Percentiles rank a stretch among this genome's conserved stretches.
These are phyloP conservation scores for Miltochrista miniata DNA, from an alignment of 2,888 invertebrate species.

Conservation along the genomic window DNA sequence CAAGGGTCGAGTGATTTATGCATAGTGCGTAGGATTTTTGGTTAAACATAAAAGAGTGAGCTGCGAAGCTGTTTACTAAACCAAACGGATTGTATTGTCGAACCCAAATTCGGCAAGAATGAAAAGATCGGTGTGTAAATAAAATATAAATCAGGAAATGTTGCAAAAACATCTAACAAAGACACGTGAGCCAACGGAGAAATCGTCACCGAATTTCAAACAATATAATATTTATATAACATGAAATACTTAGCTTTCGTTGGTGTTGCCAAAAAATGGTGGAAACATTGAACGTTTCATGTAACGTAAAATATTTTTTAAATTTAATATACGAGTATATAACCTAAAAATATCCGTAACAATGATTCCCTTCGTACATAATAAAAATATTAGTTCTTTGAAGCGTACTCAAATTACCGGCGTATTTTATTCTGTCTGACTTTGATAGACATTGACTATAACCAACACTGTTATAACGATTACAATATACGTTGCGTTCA, in stretches of 20 bases:
- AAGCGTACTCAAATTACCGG: not conserved
- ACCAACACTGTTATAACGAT: conserved; percentile 2
- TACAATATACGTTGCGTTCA: conserved; percentile 1
- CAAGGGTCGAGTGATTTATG: not conserved
- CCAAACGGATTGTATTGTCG: conserved; percentile 16
- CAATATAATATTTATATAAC: too few relatives aligned
- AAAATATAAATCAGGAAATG: conserved; percentile 22
- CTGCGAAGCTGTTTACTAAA: conserved; percentile 24
- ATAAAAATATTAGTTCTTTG: not conserved
- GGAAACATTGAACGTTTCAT: too few relatives aligned
- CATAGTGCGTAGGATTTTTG: not conserved
- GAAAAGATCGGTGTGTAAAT: conserved; percentile 24
- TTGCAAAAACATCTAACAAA: conserved; percentile 18
- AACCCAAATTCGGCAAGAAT: conserved; percentile 12
- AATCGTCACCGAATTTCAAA: conserved; percentile 2
- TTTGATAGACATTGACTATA: conserved; percentile 3
- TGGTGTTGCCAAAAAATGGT: too few relatives aligned
- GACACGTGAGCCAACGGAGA: conserved; percentile 8
- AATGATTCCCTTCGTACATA: not conserved
- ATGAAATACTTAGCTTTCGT: too few relatives aligned
- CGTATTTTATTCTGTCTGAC: conserved; percentile 7
- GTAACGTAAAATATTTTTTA: too few relatives aligned
- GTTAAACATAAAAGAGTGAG: not conserved
- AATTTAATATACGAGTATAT: too few relatives aligned
- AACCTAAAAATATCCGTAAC: too few relatives aligned